Base-by-base conservation (phyloP, 64 coral and sea anemone genomes). In the Astreopora myriophthalma region DNA sequence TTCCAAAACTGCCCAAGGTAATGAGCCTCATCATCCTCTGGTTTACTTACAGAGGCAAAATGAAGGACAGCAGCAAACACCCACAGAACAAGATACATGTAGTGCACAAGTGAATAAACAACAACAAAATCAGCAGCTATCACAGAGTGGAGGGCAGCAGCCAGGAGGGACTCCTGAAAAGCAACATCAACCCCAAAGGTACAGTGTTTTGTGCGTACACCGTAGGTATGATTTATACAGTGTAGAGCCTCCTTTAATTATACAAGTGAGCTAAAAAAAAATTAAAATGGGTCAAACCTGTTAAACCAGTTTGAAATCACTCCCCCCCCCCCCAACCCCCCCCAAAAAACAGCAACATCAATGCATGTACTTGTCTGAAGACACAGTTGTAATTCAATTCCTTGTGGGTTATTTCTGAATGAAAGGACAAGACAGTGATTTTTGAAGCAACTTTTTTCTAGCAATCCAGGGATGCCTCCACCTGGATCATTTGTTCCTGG, bases 51-150 rank as follows among this genome's bases (percentile, higher is more conserved):
- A 64, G 79, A 57, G 32, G 32, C 77, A 81, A 16, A 81, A 61
- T 61, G 79, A 83, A 24, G 79, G 79, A 34, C 89, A 91, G 39
- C 89, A 91, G 37, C 77, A 73, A 91, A 67, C 29, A 32, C 55
- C 73, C 34, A 17, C 44, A 48, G 64, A 86, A 28, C 84, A 71
- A 24, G 63, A 71, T 28, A 51, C 19, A n/a, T n/a, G n/a, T n/a
- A n/a, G n/a, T 13, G 9, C 64, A 22, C 64, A 29, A 49, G 52
- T 32, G 61, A 64, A 36, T 34, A 58, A 36, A 22, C 58, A 69
- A 48, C 73, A 78, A 34, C 61, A 70, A 22, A 64, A 73, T 28
- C 89, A 84, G n/a, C 68, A 72, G 11, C 66, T 46, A 34, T 67
- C 82, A 11, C 77, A 91, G 42, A 29, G 63, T 57, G 89, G 30